Evolutionary conservation across 1,140 invertebrate genomes (phyloP).

Genomic region (Lysiphlebus fabarum): DNA sequence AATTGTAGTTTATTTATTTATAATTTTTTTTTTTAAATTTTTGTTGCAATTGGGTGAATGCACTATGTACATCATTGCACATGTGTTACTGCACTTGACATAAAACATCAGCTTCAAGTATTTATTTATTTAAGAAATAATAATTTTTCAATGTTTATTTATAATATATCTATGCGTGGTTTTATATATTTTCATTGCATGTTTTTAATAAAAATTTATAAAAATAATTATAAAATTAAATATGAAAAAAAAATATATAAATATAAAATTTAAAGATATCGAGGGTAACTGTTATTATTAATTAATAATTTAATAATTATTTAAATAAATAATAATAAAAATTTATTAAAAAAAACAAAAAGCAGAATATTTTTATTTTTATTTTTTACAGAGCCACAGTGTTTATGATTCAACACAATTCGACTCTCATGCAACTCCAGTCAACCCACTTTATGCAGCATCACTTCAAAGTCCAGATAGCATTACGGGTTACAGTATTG

Average conservation of each 20-base stretch:
- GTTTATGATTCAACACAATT: constrained; percentile 79
- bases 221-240: neutral
- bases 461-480: constrained; percentile 74
- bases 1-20: neutral
- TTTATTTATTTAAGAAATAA: constrained; percentile 10
- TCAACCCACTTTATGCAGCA: constrained; percentile 69
- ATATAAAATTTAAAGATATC: neutral
- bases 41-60: constrained; percentile 11
- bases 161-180: constrained; percentile 12
- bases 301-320: neutral
- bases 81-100: constrained; percentile 16
- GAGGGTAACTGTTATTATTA: neutral
- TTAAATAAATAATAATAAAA: neutral
- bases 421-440: constrained; percentile 63
- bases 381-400: constrained; percentile 66
- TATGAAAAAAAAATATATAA: neutral
- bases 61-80: constrained; percentile 9
- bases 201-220: neutral
- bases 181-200: constrained; percentile 16
- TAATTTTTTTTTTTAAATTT: constrained; percentile 1
- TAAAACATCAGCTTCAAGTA: constrained; percentile 11
- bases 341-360: constrained; percentile 35
- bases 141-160: neutral
- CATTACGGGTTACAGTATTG: constrained; percentile 63
- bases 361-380: constrained; percentile 42